Base-by-base conservation (phyloP, 2,888 invertebrate species). In the Drosophila parthenogenetica region DNA sequence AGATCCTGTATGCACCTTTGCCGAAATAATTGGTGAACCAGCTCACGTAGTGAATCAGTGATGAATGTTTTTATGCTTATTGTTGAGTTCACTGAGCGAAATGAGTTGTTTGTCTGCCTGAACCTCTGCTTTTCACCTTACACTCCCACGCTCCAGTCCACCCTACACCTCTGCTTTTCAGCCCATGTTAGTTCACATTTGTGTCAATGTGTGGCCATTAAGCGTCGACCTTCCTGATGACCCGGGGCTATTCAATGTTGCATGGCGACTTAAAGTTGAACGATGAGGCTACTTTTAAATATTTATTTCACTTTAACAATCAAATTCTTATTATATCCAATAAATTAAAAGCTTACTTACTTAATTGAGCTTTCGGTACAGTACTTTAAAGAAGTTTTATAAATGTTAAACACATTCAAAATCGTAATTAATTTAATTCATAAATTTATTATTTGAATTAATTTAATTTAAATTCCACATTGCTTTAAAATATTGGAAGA, bases 31-130 rank as follows among this genome's bases (percentile, higher is more conserved):
- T 85, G 84, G 75, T 54, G 78, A 89, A 80, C 59, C 85, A 89
- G 68, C 89, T 87, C 85, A 85, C 85, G 85, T 85, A 85, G 71
- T 86, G 89, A 85, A 89, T 85, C 85, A 87, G 85, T 89, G 85
- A 85, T 85, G 85, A 85, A 85, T 85, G 85, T 87, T 85, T 85
- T 85, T 89, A 88, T 89, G 85, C 90, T 83, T 87, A 89, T 88
- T 85, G 87, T 87, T 80, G 87, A 88, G 89, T 86, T 89, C 89
- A 88, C 81, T 84, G 89, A 73, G 87, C 87, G 83, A 84, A 88
- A 83, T 83, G 89, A 83, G 83, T 87, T 83, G 83, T 83, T 83
- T 83, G 89, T 87, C 85, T 83, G 65, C 51, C 73, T 64, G 17
- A 35, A 17, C 16, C 29, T 22, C 11, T 48, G 16, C 8, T 0